Percentiles rank a stretch among this genome's conserved stretches.
Conservation (phyloP, 2,797 vertebrate species). For the Harpagifer antarcticus region DNA sequence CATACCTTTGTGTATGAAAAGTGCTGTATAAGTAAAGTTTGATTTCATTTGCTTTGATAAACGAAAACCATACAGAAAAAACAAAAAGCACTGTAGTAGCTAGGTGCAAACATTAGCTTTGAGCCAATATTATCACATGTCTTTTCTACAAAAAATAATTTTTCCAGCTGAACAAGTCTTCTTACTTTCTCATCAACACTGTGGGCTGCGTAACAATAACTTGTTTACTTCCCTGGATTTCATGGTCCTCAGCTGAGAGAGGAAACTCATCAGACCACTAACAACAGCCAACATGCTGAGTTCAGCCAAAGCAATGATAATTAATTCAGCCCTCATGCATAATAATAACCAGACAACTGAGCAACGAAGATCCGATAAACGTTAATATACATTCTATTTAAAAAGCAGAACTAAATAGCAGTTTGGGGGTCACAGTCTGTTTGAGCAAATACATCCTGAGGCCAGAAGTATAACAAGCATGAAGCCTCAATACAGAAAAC, state of each 20-base stretch:
- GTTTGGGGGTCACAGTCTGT: background rate
- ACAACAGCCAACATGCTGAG: conserved; percentile 13
- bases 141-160: background rate
- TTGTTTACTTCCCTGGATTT: background rate
- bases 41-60: no score
- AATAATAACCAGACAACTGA: conserved; percentile 7
- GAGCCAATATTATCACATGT: background rate
- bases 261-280: conserved; percentile 14
- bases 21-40: no score
- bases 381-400: background rate
- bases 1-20: no score
- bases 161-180: background rate
- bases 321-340: conserved; percentile 10
- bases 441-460: conserved; percentile 1
- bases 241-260: background rate
- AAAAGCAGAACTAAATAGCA: conserved; percentile 8
- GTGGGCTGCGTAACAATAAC: no score
- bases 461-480: conserved; percentile 12
- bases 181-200: background rate
- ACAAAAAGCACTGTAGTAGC: background rate
- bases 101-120: background rate
- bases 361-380: conserved; percentile 8
- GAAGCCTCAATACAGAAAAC: background rate
- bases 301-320: conserved; percentile 15
- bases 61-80: no score